Evolutionary conservation across 2,113 vertebrate species (phyloP), one percentile per base, ranked within the genome.

Genomic region (Montifringilla adamsi): DNA sequence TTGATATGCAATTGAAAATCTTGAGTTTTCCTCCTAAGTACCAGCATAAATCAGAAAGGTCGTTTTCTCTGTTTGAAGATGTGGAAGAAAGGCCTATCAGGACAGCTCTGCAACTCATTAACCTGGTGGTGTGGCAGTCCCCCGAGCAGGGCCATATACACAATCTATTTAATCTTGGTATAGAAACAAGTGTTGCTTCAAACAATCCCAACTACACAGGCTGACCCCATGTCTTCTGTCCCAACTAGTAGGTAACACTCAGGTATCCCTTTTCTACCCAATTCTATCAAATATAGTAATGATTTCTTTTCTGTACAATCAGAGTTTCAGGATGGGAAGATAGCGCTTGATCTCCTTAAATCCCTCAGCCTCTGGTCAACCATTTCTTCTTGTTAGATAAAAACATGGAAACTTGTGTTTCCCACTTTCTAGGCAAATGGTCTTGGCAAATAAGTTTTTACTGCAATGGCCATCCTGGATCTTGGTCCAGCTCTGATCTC

Each of bases 281-380:
- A 0, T 43, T 49, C 35, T 73, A 66, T 55, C n/a, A 22, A 64
- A 16, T 33, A 13, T 23, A 64, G 39, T 46, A 22, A 39, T 53
- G 19, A 24, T 73, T 94, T 69, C 7, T 62, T 64, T 78, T 33
- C 30, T 44, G 7, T 79, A 17, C 6, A 11, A 6, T 18, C 30
- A 84, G 74, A 89, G 33, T 68, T 87, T 91, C 74, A 41, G 46
- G 41, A 64, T 31, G 9, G 19, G 56, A 83, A 73, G 41, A 19
- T 11, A 43, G 28, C 0, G 0, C 1, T 7, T 66, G 30, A 18
- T 56, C 21, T 23, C n/a, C 43, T 28, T 60, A 5, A 24, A 13
- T 66, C 30, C 23, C 58, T 67, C 26, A 52, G 31, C 35, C 19
- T 56, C 70, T 72, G 41, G 62, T 35, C 59, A 86, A 15, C 5